Evolutionary conservation across 2,113 vertebrate genomes (phyloP), one percentile per base, ranked within the genome.

Genomic region (Scomber scombrus): DNA sequence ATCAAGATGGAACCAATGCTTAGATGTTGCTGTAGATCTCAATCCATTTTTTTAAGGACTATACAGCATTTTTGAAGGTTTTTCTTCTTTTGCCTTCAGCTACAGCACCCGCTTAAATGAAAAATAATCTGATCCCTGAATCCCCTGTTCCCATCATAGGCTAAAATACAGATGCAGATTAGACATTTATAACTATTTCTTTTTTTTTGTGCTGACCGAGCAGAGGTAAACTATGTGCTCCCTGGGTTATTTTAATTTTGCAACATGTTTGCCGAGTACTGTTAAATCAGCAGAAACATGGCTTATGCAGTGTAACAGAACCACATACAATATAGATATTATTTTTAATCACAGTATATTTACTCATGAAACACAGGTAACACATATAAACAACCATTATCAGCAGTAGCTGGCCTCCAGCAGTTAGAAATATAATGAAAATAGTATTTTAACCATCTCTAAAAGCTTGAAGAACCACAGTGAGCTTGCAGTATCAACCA

Each of bases 31-130:
- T 73, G 3, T 64, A 14, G 15, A 54, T 67, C 18, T 58, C 31
- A 77, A 3, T n/a, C 56, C 23, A 31, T 46, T 60, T 69, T 47
- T 21, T 51, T 19, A 31, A 67, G 66, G 26, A 14, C 56, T 67
- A 66, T 50, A 43, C 13, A 21, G 5, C 13, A 34, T 57, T 63
- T 67, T 43, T 18, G 7, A 29, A 26, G 0, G 12, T 45, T 4
- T 75, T 75, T 66, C 11, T 10, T 10, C 1, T 46, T 74, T 61
- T 23, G 29, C 11, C 21, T n/a, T 52, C n/a, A 64, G 21, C 13
- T 19, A 9, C 13, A 23, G 7, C 5, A 23, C n/a, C 21, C 21
- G 46, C 6, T 12, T 57, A 47, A 13, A 34, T 34, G 31, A 40
- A 40, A 26, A 11, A 11, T 26, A 43, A 56, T 56, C 4, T 3